These are phyloP conservation scores for Nephrotoma flavescens DNA, from an alignment of 2,888 invertebrate species.

Conservation along the genomic window DNA sequence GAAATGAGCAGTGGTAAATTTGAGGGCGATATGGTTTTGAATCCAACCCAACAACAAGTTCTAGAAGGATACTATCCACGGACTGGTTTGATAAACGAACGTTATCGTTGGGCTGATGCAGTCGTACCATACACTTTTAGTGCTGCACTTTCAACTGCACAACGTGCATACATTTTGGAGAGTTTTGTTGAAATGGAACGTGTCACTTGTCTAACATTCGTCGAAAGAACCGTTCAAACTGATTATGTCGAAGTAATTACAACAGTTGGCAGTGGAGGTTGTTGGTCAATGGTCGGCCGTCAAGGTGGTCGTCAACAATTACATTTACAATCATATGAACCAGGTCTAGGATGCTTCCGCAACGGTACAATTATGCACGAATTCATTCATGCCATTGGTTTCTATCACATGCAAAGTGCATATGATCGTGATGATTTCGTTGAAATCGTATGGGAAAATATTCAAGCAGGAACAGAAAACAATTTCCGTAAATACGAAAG, in stretches of 20 bases:
- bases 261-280: slow-evolving; percentile 33
- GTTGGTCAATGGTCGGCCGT: slow-evolving; percentile 62
- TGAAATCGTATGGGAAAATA: slow-evolving; percentile 33
- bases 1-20: slow-evolving; percentile 10
- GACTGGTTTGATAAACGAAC: slow-evolving; percentile 25
- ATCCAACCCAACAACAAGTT: slow-evolving; percentile 2
- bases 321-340: slow-evolving; percentile 20
- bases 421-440: slow-evolving; percentile 57
- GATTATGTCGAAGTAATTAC: not conserved
- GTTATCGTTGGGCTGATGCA: slow-evolving; percentile 29
- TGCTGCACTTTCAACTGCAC: not conserved
- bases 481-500: slow-evolving; percentile 54
- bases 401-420: slow-evolving; percentile 67
- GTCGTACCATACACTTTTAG: slow-evolving; percentile 24
- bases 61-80: slow-evolving; percentile 7
- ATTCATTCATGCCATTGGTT: slow-evolving; percentile 61
- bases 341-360: slow-evolving; percentile 26
- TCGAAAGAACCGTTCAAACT: not conserved
- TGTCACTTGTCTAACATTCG: not conserved
- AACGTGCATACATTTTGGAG: not conserved
- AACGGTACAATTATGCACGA: slow-evolving; percentile 54
- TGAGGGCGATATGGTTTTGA: slow-evolving; percentile 12
- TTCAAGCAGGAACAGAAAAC: slow-evolving; percentile 37
- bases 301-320: slow-evolving; percentile 30
- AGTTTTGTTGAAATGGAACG: not conserved